Evolutionary conservation across 2,797 vertebrate species (phyloP).

Genomic region (Chlorospingus semifuscus): DNA sequence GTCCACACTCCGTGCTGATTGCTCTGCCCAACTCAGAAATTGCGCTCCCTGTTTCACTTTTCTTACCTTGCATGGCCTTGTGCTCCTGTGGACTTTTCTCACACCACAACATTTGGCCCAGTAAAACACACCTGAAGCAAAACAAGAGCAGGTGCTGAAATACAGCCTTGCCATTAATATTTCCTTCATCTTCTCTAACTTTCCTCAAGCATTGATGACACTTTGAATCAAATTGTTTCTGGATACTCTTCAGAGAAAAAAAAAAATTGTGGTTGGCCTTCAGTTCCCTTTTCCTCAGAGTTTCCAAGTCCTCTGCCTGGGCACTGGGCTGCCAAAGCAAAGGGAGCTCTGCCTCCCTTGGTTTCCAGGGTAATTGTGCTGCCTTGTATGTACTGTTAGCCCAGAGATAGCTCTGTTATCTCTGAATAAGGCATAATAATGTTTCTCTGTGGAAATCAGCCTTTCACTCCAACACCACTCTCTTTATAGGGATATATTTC

Average conservation of each 20-base stretch:
- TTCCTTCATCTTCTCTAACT: neutral
- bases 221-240: neutral
- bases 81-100: neutral
- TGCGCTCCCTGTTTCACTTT: neutral
- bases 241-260: neutral
- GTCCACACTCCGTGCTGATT: neutral
- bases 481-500: conserved; percentile 10
- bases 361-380: neutral
- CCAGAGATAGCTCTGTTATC: neutral
- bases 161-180: neutral
- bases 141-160: neutral
- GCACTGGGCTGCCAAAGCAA: neutral
- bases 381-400: neutral
- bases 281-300: neutral
- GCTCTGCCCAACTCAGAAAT: neutral
- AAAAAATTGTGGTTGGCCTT: neutral
- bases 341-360: neutral
- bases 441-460: conserved; percentile 10
- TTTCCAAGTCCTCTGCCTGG: neutral
- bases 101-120: neutral
- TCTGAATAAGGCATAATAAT: neutral
- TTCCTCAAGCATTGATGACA: neutral
- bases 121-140: neutral
- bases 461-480: neutral
- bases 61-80: neutral